Evolutionary conservation across 2,888 invertebrate species (phyloP).

Genomic region (Periphyllus acericola): DNA sequence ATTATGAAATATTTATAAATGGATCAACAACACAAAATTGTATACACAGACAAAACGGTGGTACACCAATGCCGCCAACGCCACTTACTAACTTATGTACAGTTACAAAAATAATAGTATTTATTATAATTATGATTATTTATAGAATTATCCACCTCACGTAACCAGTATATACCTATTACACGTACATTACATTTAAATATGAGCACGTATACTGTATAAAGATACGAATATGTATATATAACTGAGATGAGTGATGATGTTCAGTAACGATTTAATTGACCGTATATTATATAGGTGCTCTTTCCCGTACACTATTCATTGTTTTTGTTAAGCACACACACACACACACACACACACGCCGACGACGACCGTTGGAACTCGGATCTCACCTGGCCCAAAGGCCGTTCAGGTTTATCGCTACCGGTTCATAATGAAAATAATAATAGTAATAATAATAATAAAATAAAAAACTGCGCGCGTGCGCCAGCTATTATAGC

Average conservation of each 20-base stretch:
- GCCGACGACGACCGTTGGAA: slow-evolving; percentile 37
- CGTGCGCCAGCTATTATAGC: slow-evolving; percentile 45
- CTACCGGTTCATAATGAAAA: slow-evolving; percentile 44
- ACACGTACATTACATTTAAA: not conserved
- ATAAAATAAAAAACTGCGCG: slow-evolving; percentile 1
- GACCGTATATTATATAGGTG: not conserved
- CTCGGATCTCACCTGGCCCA: slow-evolving; percentile 49
- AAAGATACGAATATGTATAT: not conserved
- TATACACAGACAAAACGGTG: not conserved
- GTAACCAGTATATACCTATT: not conserved
- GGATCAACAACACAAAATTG: not conserved
- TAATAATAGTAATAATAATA: not conserved
- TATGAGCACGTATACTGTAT: not conserved
- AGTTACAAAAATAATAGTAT: not conserved
- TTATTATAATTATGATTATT: not conserved
- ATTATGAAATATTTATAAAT: not conserved
- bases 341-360: not conserved
- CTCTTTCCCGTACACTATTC: not conserved
- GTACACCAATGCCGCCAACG: not conserved
- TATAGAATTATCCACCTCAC: slow-evolving; percentile 26
- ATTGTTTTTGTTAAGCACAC: slow-evolving; percentile 12
- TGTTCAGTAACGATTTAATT: slow-evolving; percentile 5
- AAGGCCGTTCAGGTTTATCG: slow-evolving; percentile 50
- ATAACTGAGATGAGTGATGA: not conserved
- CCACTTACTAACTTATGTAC: not conserved